Evolutionary conservation across 1,140 invertebrate species (phyloP), one percentile per base, ranked within the genome.

Genomic region (Brachionus paranguensis): DNA sequence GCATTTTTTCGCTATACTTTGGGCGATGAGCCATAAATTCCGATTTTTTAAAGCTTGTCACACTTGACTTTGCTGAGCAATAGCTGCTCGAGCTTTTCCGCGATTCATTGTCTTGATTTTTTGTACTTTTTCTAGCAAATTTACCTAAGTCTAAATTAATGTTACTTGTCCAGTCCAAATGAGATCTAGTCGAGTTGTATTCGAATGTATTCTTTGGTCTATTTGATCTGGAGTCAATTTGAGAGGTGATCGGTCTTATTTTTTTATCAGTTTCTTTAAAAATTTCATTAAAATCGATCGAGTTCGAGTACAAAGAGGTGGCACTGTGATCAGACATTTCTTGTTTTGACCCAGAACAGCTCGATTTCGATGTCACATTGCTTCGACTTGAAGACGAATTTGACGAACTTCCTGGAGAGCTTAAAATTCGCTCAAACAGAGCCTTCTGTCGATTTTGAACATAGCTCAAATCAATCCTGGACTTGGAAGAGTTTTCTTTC

Each of bases 361-460:
- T 76, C 11, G 43, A 76, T 50, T 76, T 76, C 20, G 43, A 50
- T 14, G 72, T 50, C 7, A 14, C 43, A 29, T 76, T 45, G 29
- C 72, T 76, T 24, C 45, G 24, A 50, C 72, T 76, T 50, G 72
- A 76, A 14, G 72, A 5, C 12, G 72, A 76, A 76, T 47, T 50
- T 27, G 2, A 29, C 14, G 72, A 50, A 76, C 20, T 50, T 17
- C 45, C 12, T 20, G 33, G 70, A 24, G 41, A 50, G 12, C 11
- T 47, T 76, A 76, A 50, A 29, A 76, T 76, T 47, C 27, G 43
- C 20, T 76, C 72, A 29, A 76, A 76, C 3, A 76, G 27, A 27
- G 37, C 17, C 10, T 72, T 72, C 43, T 72, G 68, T n/a, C 17
- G n/a, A 43, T 72, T 72, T 72, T 72, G 33, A 43, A 72, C n/a